Evolutionary conservation across 1,140 invertebrate species (phyloP).

Genomic region (Mamestra configurata): DNA sequence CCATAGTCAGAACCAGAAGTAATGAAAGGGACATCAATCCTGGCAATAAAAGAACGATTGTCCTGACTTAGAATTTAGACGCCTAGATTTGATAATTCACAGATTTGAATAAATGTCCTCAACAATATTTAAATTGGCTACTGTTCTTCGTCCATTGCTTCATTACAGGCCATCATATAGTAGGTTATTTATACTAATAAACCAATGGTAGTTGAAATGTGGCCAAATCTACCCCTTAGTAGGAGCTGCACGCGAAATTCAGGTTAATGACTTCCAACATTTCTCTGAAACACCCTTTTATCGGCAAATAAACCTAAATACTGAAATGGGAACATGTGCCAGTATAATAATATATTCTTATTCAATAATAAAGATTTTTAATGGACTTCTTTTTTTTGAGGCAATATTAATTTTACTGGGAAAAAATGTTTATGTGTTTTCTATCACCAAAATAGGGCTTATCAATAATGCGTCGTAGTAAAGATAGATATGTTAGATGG

Average conservation of each 20-base stretch:
- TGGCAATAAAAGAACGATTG: neutral
- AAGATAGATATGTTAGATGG: neutral
- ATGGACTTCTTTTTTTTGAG: neutral
- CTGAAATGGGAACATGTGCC: constrained; percentile 12
- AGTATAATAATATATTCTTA: too few relatives aligned
- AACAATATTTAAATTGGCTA: constrained; percentile 18
- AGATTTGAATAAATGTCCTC: neutral
- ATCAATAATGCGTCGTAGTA: constrained; percentile 7
- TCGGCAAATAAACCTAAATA: constrained; percentile 34
- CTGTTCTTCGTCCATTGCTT: neutral
- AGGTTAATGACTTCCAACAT: constrained; percentile 23
- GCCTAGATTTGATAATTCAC: neutral
- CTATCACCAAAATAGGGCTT: constrained; percentile 7
- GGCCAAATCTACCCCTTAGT: constrained; percentile 8
- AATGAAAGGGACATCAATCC: neutral
- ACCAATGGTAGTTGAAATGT: constrained; percentile 5
- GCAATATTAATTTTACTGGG: neutral
- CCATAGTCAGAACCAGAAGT: neutral
- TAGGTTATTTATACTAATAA: neutral
- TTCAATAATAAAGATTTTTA: constrained; percentile 9
- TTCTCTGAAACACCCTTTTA: constrained; percentile 38
- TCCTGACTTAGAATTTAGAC: neutral
- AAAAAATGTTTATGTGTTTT: neutral
- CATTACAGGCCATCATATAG: neutral
- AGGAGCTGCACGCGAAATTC: neutral